Base-by-base conservation (phyloP, 2,797 vertebrate species). In the Smutsia temminckii region DNA sequence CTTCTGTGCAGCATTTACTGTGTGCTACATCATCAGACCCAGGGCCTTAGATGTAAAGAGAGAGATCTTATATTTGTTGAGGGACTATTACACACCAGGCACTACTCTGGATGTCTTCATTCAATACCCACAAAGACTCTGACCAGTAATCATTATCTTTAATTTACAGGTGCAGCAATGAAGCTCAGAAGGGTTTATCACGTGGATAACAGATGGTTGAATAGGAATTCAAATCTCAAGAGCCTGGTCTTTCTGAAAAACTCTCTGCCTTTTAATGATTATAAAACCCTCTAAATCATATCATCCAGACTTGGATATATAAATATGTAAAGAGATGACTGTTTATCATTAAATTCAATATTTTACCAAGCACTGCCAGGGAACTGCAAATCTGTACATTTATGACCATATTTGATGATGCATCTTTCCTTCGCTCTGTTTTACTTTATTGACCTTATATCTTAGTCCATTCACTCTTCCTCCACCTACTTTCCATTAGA, bases 401-500 rank as follows among this genome's bases (percentile, higher is more conserved):
- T 42, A 16, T 0, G 8, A 53, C 8, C 86, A 63, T 7, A 55
- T 7, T 8, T 66, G 32, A 14, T 4, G 37, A 17, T 23, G 7
- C 1, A 3, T 17, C 10, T 92, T 66, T 79, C 86, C 42, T 55
- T 42, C 18, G 78, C 66, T 78, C 11, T 57, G 1, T 37, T 34
- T 16, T 37, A 6, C 23, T 61, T 32, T 4, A 59, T 8, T 12
- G 34, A 94, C 89, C 51, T 94, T 37, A 4, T 6, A 17, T 57
- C 13, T 93, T 18, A 59, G 87, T 32, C 13, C 21, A 32, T 49
- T 78, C 53, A 37, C 20, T 14, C 0, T 5, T 4, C 57, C 85
- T 95, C 63, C 34, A 98, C 99, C 63, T 98, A 99, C 99, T 99
- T 98, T 99, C 99, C 89, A 99, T 98, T 3, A 99, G 98, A 0